Percentiles rank a stretch among this genome's conserved stretches.
Conservation (phyloP, 1,140 invertebrate species). For the Drosophila erecta region DNA sequence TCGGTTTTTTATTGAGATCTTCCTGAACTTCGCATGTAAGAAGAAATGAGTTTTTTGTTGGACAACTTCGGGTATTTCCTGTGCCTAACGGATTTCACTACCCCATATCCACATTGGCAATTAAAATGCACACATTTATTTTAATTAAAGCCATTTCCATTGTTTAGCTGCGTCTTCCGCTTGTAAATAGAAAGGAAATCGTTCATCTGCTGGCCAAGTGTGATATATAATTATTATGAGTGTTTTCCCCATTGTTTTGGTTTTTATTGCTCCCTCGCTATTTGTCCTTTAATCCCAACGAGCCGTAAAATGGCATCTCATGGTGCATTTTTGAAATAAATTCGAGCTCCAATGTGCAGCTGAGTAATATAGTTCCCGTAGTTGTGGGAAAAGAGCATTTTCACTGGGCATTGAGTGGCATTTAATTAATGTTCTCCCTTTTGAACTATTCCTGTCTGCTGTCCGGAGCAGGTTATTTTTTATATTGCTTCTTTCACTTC, state of each 20-base stretch:
- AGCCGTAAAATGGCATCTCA: constrained; percentile 54
- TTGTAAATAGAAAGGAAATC: constrained; percentile 38
- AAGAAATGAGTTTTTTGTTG: constrained; percentile 6
- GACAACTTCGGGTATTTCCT: constrained; percentile 1
- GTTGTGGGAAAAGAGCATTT: constrained; percentile 4
- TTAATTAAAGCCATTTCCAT: constrained; percentile 75
- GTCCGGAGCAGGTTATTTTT: not conserved
- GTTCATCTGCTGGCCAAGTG: constrained; percentile 36
- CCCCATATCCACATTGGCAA: not conserved
- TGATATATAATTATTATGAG: constrained; percentile 52
- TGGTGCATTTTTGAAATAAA: constrained; percentile 52
- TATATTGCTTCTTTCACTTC: too few relatives aligned
- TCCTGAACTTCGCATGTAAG: not conserved
- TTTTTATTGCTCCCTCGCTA: constrained; percentile 17
- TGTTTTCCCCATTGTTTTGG: constrained; percentile 44
- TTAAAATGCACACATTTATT: constrained; percentile 63
- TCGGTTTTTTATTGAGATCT: too few relatives aligned
- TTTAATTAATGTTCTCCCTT: constrained; percentile 75
- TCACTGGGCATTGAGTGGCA: constrained; percentile 60
- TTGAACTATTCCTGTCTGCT: constrained; percentile 28
- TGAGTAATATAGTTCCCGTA: not conserved
- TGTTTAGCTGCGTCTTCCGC: constrained; percentile 30
- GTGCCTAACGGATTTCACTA: not conserved
- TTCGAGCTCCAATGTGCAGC: constrained; percentile 7
- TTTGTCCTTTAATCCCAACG: constrained; percentile 32